A percentile compares a stretch with the other conserved stretches of the same genome.
Evolutionary conservation across 2,797 vertebrate genomes (phyloP).

Genomic region (Buphagus erythrorhynchus): DNA sequence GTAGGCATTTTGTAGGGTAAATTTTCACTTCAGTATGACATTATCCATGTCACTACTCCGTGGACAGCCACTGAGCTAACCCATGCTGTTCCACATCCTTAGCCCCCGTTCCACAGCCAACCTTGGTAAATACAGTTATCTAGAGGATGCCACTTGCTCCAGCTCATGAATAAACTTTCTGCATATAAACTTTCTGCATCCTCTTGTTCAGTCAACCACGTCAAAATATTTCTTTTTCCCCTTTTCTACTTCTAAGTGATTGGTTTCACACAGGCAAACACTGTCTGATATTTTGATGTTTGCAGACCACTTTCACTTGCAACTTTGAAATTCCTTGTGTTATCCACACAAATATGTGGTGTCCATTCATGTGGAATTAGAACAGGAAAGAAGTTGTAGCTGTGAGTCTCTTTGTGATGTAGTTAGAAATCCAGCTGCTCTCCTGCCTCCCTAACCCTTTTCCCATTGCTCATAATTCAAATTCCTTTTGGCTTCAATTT

Average conservation of each 20-base stretch:
- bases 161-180: not conserved
- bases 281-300: not conserved
- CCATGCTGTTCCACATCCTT: not conserved
- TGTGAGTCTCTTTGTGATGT: not conserved
- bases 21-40: not conserved
- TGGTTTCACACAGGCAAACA: not conserved
- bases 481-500: constrained; percentile 55
- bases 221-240: not conserved
- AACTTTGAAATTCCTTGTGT: not conserved
- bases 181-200: not conserved
- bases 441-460: not conserved
- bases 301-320: not conserved
- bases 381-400: not conserved
- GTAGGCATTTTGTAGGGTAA: not conserved
- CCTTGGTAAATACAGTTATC: not conserved
- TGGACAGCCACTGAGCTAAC: not conserved
- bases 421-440: constrained; percentile 36
- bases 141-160: not conserved
- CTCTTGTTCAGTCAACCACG: accelerated
- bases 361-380: not conserved
- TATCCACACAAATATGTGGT: not conserved
- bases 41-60: not conserved
- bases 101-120: accelerated
- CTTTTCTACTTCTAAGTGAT: not conserved
- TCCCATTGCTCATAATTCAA: constrained; percentile 30